Base-by-base conservation (phyloP, 2,113 vertebrate genomes). In the Tichodroma muraria region DNA sequence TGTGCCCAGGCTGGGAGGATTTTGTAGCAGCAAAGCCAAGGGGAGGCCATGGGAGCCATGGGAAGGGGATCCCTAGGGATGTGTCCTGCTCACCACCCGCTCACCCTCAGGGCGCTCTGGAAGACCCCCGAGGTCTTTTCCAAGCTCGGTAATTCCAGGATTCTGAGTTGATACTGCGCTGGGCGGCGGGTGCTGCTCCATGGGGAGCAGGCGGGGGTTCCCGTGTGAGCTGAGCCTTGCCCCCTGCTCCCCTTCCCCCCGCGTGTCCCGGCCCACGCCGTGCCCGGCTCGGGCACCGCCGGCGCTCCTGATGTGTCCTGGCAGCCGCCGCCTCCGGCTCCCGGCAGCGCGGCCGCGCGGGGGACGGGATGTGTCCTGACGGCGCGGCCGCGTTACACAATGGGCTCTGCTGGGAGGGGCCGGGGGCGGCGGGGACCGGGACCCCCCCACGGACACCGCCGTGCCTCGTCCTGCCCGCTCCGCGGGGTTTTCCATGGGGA, bases 291-390 rank as follows among this genome's bases (percentile, higher is more conserved):
- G 21, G 77, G 81, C 9, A 12, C 79, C 12, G 42, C 61, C 83
- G 37, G 68, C 6, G 5, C 79, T 73, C 73, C 88, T 69, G 80
- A 87, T 87, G 66, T 8, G 27, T 33, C 28, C 53, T 85, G 95
- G 94, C 95, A 95, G 92, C 88, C 23, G 71, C 89, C 20, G 91
- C 89, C 70, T 59, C 47, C 56, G 65, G 93, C 83, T 94, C 61
- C 31, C 20, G 23, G 80, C 6, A 3, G 10, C 16, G 49, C 31
- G 8, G 83, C 47, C 15, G 9, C 3, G 6, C 4, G 1, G n/a
- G 16, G 93, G 96, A 94, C 3, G 69, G 92, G 96, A 94, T 90
- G 80, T 2, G 30, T 16, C 21, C 94, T 93, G 96, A 94, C 65
- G 44, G 93, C 68, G 44, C 2, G 37, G 94, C 77, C 90, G 3